phyloP scores from a whole-genome alignment of 2,888 invertebrate genomes.

The Drosophila diplacantha region DNA sequence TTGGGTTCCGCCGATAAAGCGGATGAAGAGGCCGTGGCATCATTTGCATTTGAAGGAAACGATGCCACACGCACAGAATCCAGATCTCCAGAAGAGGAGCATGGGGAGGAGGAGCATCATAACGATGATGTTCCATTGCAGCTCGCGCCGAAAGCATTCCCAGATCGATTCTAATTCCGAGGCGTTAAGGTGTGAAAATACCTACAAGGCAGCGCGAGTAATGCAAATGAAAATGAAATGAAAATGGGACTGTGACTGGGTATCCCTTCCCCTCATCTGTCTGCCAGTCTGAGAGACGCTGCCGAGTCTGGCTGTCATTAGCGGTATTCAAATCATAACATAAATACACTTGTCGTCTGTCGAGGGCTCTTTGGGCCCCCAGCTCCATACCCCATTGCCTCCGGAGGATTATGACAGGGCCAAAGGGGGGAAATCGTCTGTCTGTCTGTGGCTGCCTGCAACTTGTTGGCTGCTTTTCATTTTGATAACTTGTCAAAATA shows the following conservation, averaged over 20 bases:
- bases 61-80: slow-evolving; percentile 23
- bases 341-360: slow-evolving; percentile 75
- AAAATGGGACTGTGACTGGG: slow-evolving; percentile 1
- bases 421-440: slow-evolving; percentile 1
- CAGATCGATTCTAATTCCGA: slow-evolving; percentile 49
- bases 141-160: slow-evolving; percentile 49
- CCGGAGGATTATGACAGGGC: slow-evolving; percentile 59
- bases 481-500: slow-evolving; percentile 75
- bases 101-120: neutral
- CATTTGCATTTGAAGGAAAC: slow-evolving; percentile 33
- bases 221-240: slow-evolving; percentile 45
- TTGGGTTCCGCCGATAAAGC: slow-evolving; percentile 9
- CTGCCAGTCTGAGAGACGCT: slow-evolving; percentile 18
- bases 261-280: slow-evolving; percentile 3
- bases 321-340: slow-evolving; percentile 74
- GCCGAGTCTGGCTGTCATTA: slow-evolving; percentile 64
- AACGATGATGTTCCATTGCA: slow-evolving; percentile 38
- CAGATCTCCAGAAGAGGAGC: neutral
- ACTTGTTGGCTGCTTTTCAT: slow-evolving; percentile 66
- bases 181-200: slow-evolving; percentile 65
- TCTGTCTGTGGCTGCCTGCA: slow-evolving; percentile 30
- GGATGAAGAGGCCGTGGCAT: slow-evolving; percentile 16
- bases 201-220: slow-evolving; percentile 53
- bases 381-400: neutral
- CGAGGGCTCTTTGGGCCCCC: slow-evolving; percentile 34